Base-by-base conservation (phyloP, 1,140 invertebrate species). In the Gonioctena quinquepunctata region DNA sequence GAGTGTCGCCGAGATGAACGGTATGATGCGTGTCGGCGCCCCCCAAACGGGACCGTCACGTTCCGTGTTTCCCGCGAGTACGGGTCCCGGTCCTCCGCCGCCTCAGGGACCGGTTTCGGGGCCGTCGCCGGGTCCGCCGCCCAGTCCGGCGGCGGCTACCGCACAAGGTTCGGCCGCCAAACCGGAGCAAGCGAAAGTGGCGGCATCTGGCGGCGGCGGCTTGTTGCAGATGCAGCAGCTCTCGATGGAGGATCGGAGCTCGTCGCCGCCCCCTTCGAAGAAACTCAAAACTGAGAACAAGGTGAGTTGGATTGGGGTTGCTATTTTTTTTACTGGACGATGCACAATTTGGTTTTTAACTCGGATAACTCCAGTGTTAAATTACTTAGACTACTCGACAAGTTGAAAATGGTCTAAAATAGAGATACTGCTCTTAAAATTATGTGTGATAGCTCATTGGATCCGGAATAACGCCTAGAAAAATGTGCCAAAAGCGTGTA, bases 251-350 rank as follows among this genome's bases (percentile, higher is more conserved):
- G 78, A 79, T 26, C 69, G 77, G 52, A 74, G 77, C 65, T 79
- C 82, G 65, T 86, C 88, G 76, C 88, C 89, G 66, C 89, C 89
- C 19, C 90, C 89, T 11, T 76, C 86, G 21, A 92, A 92, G 83
- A 91, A 91, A 82, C 77, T 88, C 70, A 91, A 91, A 86, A 85
- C 84, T 52, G 89, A 90, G 83, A 76, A 86, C 71, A 90, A 90
- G 89, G 89, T 90, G 85, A 83, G 81, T 77, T n/a, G n/a, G n/a
- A n/a, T n/a, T n/a, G n/a, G n/a, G n/a, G n/a, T n/a, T n/a, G n/a
- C n/a, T n/a, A n/a, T n/a, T n/a, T n/a, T n/a, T n/a, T n/a, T n/a
- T n/a, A n/a, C n/a, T n/a, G n/a, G n/a, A n/a, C n/a, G n/a, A n/a
- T n/a, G n/a, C n/a, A n/a, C n/a, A n/a, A n/a, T n/a, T n/a, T n/a